Base-by-base conservation (phyloP, 2,888 invertebrate genomes). In the Latrodectus elegans region DNA sequence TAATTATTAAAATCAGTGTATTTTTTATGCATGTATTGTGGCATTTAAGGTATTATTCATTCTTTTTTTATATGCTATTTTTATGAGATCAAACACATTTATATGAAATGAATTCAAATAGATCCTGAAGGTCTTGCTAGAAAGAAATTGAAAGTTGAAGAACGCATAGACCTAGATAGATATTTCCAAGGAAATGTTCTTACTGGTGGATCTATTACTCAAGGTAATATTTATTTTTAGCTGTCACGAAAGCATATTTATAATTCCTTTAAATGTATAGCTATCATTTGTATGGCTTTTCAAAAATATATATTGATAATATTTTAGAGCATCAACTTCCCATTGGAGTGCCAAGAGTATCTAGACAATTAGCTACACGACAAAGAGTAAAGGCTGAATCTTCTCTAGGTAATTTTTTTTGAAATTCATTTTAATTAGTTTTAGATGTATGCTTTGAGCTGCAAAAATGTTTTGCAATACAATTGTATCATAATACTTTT, bases 121-220 rank as follows among this genome's bases (percentile, higher is more conserved):
- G 90, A 90, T 89, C 90, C 90, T 55, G 90, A 90, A 89, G 90
- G 90, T 12, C 77, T 90, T 38, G 83, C 84, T 14, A 74, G 89
- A 11, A 90, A 90, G 60, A 84, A 90, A 26, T 85, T 88, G 10
- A 90, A 90, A 89, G 75, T 89, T 17, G 89, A 90, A 80, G 89
- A 89, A 52, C 82, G 81, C n/a, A 87, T 83, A 51, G 83, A 86
- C 74, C 70, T 90, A 9, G 86, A 90, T 68, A 84, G 89, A 22
- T 90, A 89, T 73, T 78, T 90, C 8, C 85, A 86, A 80, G 88
- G 89, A 15, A 89, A 89, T 77, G 49, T 84, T 60, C 71, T 80
- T 55, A 26, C 78, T 72, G 64, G 78, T 26, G 76, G 72, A 51
- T 78, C 81, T 51, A 51, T 67, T 49, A 8, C 72, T 14, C 83